Evolutionary conservation across 1,140 invertebrate genomes (phyloP).

Genomic region (Andrena cerasifolii): DNA sequence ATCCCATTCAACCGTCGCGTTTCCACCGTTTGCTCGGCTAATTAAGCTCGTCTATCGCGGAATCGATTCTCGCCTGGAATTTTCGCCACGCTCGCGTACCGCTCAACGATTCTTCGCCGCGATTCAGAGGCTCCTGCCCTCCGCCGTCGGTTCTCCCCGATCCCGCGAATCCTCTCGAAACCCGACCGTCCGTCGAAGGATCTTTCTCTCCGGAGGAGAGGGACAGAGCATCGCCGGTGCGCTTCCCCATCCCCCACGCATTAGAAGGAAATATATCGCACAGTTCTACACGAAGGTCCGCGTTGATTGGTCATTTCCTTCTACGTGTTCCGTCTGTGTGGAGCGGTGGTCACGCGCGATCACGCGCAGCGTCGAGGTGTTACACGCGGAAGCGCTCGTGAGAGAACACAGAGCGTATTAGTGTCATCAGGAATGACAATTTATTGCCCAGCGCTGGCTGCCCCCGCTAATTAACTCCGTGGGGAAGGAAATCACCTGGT

Average conservation of each 20-base stretch:
- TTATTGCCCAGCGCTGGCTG: constrained; percentile 4
- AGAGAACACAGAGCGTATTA: constrained; percentile 43
- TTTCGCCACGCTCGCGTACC: too few relatives aligned
- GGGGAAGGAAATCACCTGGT: constrained; percentile 1
- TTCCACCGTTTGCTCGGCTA: not conserved
- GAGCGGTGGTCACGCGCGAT: constrained; percentile 4
- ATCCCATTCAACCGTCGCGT: not conserved
- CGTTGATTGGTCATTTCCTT: constrained; percentile 70
- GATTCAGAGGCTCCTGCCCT: too few relatives aligned
- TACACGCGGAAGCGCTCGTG: constrained; percentile 65
- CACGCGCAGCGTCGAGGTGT: constrained; percentile 54
- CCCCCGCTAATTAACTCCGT: constrained; percentile 6
- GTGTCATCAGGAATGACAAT: constrained; percentile 29
- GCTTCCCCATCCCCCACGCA: constrained; percentile 21
- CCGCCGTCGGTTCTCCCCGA: too few relatives aligned
- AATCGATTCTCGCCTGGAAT: too few relatives aligned
- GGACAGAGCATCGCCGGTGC: not conserved
- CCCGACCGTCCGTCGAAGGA: too few relatives aligned
- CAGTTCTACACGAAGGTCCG: constrained; percentile 63
- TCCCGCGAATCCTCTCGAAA: too few relatives aligned
- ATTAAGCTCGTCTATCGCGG: too few relatives aligned
- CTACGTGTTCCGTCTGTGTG: constrained; percentile 59
- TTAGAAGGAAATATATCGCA: constrained; percentile 54
- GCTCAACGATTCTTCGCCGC: too few relatives aligned
- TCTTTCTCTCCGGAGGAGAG: not conserved